Base-by-base conservation (phyloP, 2,888 invertebrate species). In the Tetrapedia diversipes region DNA sequence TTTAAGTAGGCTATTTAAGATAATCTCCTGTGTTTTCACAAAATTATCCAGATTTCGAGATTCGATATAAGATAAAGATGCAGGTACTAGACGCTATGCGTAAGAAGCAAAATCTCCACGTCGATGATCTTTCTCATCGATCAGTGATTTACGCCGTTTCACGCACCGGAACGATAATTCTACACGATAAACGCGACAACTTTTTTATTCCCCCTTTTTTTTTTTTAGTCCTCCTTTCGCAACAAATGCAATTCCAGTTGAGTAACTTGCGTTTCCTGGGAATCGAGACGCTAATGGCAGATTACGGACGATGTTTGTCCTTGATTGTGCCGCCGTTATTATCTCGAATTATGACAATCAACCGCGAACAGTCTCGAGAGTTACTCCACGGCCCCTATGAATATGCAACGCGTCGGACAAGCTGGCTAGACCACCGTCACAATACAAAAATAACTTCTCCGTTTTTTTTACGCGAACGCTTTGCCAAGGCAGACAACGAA, bases 251-350 rank as follows among this genome's bases (percentile, higher is more conserved):
- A 56, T 75, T 66, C 60, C 75, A 49, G 24, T 66, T 49, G 72
- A 66, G 56, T 71, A 66, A 71, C 56, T 60, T 2, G 49, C 53
- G 49, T 66, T 61, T 43, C 51, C 60, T 59, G 64, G 29, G 53
- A 53, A 70, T 53, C 65, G 71, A 61, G 71, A 75, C 41, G 47
- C 24, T 66, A 66, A 65, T 72, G 60, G 24, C 37, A 56, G 66
- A 71, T 76, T 70, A 59, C 56, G 27, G 16, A 19, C 64, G 61
- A 56, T 10, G 29, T 61, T 49, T 32, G 72, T 66, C 65, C 75
- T 76, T 76, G 56, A 39, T 56, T 66, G 47, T 56, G 54, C 19
- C n/a, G 29, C 56, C 37, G 45, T 66, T 49, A 65, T 71, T 72
- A 71, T 47, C 24, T 54, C 22, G 41, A 75, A 65, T 75, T 54